Conservation (phyloP, 35 echinoderm and acorn worm genomes). For the Ptychodera flava region DNA sequence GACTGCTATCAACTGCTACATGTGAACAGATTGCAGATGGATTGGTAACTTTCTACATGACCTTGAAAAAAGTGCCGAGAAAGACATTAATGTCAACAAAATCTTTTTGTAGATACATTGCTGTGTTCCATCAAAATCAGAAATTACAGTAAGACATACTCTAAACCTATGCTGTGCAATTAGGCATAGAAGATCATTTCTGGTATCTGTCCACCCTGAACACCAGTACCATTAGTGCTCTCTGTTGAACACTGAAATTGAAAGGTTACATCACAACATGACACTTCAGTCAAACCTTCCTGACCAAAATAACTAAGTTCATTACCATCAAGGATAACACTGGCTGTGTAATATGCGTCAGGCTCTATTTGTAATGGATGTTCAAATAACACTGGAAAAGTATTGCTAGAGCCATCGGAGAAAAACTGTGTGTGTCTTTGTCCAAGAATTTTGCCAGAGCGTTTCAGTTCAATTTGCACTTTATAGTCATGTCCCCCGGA, state of each 20-base stretch:
- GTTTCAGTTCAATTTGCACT: conserved; percentile 82
- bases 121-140: no score
- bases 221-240: conserved; percentile 98
- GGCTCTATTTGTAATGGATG: conserved; percentile 91
- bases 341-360: conserved; percentile 91
- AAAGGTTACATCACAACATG: conserved; percentile 70
- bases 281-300: conserved; percentile 92
- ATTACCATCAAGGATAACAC: conserved; percentile 74
- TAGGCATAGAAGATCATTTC: conserved; percentile 97
- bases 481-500: conserved; percentile 74
- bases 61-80: no score
- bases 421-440: conserved; percentile 89
- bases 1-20: no score
- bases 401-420: conserved; percentile 85
- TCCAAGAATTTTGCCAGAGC: conserved; percentile 61
- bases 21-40: no score
- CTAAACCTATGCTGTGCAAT: no score
- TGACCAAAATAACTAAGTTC: conserved; percentile 98
- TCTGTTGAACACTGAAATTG: conserved; percentile 97
- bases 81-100: no score
- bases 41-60: no score
- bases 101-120: no score
- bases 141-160: no score
- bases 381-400: conserved; percentile 85
- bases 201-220: conserved; percentile 96